Evolutionary conservation across 2,797 vertebrate genomes (phyloP), one percentile per base, ranked within the genome.

Genomic region (Neosalanx taihuensis): DNA sequence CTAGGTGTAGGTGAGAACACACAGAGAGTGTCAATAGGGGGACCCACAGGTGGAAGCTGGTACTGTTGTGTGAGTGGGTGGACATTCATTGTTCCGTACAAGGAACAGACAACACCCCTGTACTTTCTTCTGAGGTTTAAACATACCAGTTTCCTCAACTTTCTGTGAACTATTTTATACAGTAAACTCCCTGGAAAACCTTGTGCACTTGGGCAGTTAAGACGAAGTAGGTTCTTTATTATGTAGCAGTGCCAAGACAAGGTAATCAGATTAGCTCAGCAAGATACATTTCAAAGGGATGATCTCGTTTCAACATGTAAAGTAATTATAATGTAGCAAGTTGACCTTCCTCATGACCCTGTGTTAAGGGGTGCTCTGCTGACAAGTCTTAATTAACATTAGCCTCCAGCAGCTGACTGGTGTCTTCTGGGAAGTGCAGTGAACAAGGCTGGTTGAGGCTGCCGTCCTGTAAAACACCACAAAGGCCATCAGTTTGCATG

Each of bases 371-470:
- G 75, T 85, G 76, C 80, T 84, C 68, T 77, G 82, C 89, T 90
- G 87, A 89, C 91, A 85, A 86, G 79, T 73, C 77, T 85, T 92
- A 92, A 93, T 92, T 92, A 93, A 90, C 88, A 91, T 91, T 86
- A 88, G 86, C 89, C 85, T 88, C 77, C 69, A 81, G 87, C 85
- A 88, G 88, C 87, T 77, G 87, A 84, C 87, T 83, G 72, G 73
- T 83, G 90, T 89, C 85, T 88, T 86, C 82, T 81, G 89, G 88
- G 88, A 87, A 72, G 70, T 41, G 41, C 72, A 63, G 69, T 80
- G 83, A 90, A 89, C 88, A 84, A 88, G 84, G 76, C 77, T 80
- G 70, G 66, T 4, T 37, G 17, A 63, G 70, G 70, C 83, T 71
- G 74, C 58, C 77, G 76, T 85, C 79, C 85, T 88, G 89, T 89